Evolutionary conservation across 2,888 invertebrate species (phyloP), one percentile per base, ranked within the genome.

Genomic region (Glaucopsyche alexis): DNA sequence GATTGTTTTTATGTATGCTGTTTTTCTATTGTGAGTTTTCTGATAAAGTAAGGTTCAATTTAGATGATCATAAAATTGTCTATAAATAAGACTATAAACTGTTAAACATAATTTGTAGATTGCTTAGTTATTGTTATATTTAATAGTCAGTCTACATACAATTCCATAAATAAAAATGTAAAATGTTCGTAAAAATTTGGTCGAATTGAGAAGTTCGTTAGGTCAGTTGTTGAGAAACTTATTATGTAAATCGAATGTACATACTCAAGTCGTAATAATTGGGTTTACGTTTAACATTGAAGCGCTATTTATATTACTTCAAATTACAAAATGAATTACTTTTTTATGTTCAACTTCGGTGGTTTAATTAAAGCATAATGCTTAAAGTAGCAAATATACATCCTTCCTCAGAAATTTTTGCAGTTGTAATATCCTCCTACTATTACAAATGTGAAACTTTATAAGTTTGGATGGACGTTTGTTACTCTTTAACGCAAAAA

Each of bases 181-280:
- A 55, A 55, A 55, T 55, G 55, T 55, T 9, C 55, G 9, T 60
- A 29, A 60, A 14, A 47, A 11, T 47, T 47, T 9, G 11, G 60
- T 60, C 29, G 29, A 60, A 60, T 60, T 38, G 60, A 60, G 60
- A 38, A 38, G 13, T 60, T 60, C 60, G 14, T 60, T 38, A 38
- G 60, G 60, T 60, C 60, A 38, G 60, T 60, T 13, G 60, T 11
- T 29, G 60, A 38, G 29, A 29, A 55, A 8, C 16, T 16, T 29
- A 19, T 60, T 60, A 60, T 60, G 29, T 60, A 60, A 60, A 60
- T 60, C 14, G 29, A 60, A 60, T 60, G 38, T 60, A 38, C 60
- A 38, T 60, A 60, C 60, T 5, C 7, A 60, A 60, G 60, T 60
- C 29, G 11, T 14, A 60, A 60, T 60, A 38, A 60, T 60, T 60